Evolutionary conservation across 2,888 invertebrate species (phyloP).

Genomic region (Leptopilina syphax): DNA sequence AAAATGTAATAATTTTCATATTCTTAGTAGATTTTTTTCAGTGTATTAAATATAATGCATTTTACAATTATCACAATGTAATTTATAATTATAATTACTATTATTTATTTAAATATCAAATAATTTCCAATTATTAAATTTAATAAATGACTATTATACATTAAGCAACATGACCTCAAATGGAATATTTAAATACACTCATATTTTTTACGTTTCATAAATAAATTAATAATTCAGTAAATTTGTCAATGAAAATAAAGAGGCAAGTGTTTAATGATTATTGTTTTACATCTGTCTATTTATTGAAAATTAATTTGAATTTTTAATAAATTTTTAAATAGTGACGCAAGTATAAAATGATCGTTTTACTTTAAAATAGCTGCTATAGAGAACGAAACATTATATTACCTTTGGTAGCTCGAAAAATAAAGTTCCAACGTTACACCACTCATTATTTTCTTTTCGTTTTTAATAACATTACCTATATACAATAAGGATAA

Average conservation of each 20-base stretch:
- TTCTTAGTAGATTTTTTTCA: too few species aligned
- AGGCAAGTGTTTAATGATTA: neutral
- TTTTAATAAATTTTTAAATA: neutral
- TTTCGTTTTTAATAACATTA: neutral
- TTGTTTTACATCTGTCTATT: neutral
- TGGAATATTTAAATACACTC: neutral
- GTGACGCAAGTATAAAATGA: neutral
- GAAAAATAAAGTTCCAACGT: neutral
- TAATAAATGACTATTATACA: neutral
- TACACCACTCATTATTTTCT: slow-evolving; percentile 7
- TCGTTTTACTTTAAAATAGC: neutral
- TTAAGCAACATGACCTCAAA: neutral
- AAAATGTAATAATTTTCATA: too few species aligned
- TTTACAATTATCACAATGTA: too few species aligned
- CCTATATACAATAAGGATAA: too few species aligned
- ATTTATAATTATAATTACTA: too few species aligned
- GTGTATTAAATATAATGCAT: too few species aligned
- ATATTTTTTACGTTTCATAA: neutral
- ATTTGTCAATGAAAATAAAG: neutral
- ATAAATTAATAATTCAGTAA: slow-evolving; percentile 6
- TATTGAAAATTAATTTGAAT: slow-evolving; percentile 4
- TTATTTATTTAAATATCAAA: too few species aligned
- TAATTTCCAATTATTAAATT: too few species aligned
- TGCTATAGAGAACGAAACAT: neutral
- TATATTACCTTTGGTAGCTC: neutral